Percentiles rank a stretch among this genome's conserved stretches.
These are phyloP conservation scores for Rhabdophis nuchalis DNA, from an alignment of 2,797 vertebrate species.

Conservation along the genomic window DNA sequence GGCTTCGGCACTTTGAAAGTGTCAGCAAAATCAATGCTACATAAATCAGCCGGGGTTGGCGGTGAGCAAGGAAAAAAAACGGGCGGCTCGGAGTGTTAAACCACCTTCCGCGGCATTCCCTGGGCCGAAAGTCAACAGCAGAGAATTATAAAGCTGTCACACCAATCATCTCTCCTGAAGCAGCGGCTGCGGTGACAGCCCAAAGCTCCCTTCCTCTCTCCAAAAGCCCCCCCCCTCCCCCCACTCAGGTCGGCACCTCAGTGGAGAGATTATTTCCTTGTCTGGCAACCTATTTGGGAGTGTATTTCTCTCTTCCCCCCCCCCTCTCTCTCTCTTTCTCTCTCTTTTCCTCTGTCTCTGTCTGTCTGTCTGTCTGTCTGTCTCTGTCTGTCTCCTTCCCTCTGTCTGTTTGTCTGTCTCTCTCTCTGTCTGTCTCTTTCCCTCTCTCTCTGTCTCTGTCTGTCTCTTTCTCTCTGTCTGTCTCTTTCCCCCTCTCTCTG, in stretches of 20 bases:
- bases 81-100: slow-evolving; percentile 55
- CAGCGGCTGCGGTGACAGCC: slow-evolving; percentile 70
- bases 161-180: slow-evolving; percentile 70
- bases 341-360: rapidly evolving
- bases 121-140: slow-evolving; percentile 73
- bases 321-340: not conserved
- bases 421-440: too few relatives aligned
- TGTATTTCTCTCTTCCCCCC: not conserved
- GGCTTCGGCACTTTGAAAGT: not conserved
- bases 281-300: not conserved
- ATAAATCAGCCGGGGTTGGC: slow-evolving; percentile 21
- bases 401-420: too few relatives aligned
- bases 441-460: too few relatives aligned
- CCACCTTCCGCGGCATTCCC: slow-evolving; percentile 69
- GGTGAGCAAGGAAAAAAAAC: slow-evolving; percentile 57
- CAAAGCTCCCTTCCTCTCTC: slow-evolving; percentile 40
- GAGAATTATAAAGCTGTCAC: slow-evolving; percentile 75
- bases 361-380: too few relatives aligned
- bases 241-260: not conserved
- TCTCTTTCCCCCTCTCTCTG: too few relatives aligned
- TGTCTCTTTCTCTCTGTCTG: too few relatives aligned
- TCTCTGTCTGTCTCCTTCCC: too few relatives aligned
- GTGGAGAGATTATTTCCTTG: not conserved
- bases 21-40: slow-evolving; percentile 30
- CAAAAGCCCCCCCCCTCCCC: too few relatives aligned